Percentiles rank a stretch among this genome's conserved stretches.
These are phyloP conservation scores for Channa striata DNA, from an alignment of 2,797 vertebrate species.

Conservation along the genomic window DNA sequence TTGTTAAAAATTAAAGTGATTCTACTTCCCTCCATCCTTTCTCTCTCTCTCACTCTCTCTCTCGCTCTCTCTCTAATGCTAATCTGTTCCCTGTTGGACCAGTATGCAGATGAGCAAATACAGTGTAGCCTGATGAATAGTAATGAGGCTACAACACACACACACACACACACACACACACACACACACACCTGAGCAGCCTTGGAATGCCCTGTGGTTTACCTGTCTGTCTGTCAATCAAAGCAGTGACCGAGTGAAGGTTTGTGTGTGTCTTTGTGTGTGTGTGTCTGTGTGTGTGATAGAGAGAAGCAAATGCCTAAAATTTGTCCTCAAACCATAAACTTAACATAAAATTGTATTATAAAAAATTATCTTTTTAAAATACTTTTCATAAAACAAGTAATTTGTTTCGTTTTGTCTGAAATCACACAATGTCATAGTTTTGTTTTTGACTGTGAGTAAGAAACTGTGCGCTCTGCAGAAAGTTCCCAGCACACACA, in stretches of 20 bases:
- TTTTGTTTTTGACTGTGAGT: background rate
- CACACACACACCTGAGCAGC: constrained; percentile 69
- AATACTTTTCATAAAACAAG: background rate
- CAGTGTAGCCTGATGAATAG: constrained; percentile 79
- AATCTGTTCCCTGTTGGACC: constrained; percentile 85
- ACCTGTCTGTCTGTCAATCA: constrained; percentile 85
- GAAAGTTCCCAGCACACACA: background rate
- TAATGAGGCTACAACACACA: constrained; percentile 74
- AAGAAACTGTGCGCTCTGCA: background rate
- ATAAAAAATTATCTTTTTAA: constrained; percentile 1
- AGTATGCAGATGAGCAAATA: constrained; percentile 85
- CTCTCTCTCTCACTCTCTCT: constrained; percentile 65
- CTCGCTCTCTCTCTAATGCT: constrained; percentile 78
- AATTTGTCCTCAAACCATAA: constrained; percentile 23
- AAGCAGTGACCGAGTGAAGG: constrained; percentile 57
- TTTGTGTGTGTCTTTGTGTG: constrained; percentile 15
- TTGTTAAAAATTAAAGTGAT: constrained; percentile 89
- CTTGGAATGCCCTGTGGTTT: constrained; percentile 80
- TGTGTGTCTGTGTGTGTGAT: constrained; percentile 31
- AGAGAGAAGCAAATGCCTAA: constrained; percentile 22
- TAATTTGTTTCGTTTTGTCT: background rate
- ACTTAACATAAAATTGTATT: constrained; percentile 15
- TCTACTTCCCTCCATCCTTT: constrained; percentile 71
- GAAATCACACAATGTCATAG: background rate
- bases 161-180: constrained; percentile 36